Evolutionary conservation across 1,140 invertebrate genomes (phyloP), one percentile per base, ranked within the genome.

Genomic region (Diabrotica virgifera): DNA sequence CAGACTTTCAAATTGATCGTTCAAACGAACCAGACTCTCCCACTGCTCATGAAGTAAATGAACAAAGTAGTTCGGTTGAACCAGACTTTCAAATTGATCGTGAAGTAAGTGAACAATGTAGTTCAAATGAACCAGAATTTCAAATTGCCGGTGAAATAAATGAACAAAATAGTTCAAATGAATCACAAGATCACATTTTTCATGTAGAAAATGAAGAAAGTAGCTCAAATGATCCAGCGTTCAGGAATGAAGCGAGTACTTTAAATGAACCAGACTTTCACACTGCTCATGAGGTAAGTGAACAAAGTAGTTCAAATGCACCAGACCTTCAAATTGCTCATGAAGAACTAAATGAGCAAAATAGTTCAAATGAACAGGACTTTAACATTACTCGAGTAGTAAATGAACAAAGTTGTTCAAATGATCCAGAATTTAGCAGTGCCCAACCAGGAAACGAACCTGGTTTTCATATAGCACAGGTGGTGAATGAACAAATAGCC

Each of bases 381-480:
- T 24, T 24, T 24, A 1, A 24, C 1, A 24, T 24, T 24, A 24
- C 24, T 24, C 24, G 24, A 24, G 24, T 24, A 24, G 24, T 24
- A 24, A 24, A 24, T 6, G 67, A 69, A 57, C 51, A 66, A 58
- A 69, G 60, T 36, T 35, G n/a, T 36, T 8, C 35, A 53, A 24
- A 13, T 9, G 53, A 55, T 14, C 53, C 53, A 10, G 59, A 46
- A 11, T 60, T 60, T 51, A 40, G 52, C 40, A 51, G 50, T 52
- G 59, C 59, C 5, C 40, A 60, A 52, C 46, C 36, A 35, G 24
- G 12, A 6, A 60, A 24, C 35, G 53, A 55, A 55, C 53, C 53
- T 0, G 59, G 59, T 51, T 60, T 60, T 51, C 59, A 60, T 14
- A 60, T 60, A 35, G 59, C 59, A 7, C 40, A 60, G 36, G 59